phyloP scores from a whole-genome alignment of 2,113 vertebrate genomes.

The Emydura subglobosa region DNA sequence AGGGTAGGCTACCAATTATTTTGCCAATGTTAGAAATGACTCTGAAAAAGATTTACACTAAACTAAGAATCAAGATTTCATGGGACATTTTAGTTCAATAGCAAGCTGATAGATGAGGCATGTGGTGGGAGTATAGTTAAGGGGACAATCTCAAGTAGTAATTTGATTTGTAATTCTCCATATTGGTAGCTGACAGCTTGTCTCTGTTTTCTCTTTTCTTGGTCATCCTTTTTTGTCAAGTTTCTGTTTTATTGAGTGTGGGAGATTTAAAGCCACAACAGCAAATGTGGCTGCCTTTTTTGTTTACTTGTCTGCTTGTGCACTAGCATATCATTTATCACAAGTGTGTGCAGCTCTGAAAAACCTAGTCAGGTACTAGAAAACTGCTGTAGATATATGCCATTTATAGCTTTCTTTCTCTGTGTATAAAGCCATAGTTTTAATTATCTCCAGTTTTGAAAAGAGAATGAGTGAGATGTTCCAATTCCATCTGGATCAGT shows the following conservation, averaged over 20 bases:
- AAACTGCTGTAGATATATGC: not conserved
- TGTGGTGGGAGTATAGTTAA: not conserved
- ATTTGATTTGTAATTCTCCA: not conserved
- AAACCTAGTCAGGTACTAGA: not conserved
- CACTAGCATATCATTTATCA: not conserved
- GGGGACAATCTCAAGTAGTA: not conserved
- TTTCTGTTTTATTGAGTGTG: not conserved
- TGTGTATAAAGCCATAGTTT: not conserved
- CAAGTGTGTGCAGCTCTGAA: not conserved
- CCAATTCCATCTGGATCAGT: not conserved
- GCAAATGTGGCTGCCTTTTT: not conserved
- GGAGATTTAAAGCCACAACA: not conserved
- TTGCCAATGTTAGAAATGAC: not conserved
- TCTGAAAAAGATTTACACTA: not conserved
- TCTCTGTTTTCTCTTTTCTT: not conserved
- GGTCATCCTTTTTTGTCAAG: not conserved
- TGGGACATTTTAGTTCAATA: not conserved
- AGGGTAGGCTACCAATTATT: not conserved
- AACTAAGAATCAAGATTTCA: not conserved
- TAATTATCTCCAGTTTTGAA: not conserved
- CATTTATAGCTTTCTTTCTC: not conserved
- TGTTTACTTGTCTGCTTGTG: not conserved
- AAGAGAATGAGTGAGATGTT: not conserved
- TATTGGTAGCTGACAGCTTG: not conserved
- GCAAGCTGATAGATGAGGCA: not conserved